Evolutionary conservation across 2,113 vertebrate species (phyloP).

Genomic region (Puffinus mauretanicus): DNA sequence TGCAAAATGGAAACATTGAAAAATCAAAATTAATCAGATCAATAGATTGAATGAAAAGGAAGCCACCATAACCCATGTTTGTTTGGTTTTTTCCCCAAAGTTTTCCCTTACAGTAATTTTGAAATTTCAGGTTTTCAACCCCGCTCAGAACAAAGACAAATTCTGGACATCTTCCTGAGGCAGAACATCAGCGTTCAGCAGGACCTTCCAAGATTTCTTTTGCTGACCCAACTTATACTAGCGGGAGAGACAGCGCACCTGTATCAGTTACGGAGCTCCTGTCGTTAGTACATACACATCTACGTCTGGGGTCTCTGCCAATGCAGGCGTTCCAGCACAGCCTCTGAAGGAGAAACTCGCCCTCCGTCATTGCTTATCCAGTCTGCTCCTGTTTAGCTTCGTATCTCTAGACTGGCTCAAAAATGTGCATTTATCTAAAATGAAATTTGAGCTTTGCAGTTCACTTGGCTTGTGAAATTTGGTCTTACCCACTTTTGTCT

Average conservation of each 20-base stretch:
- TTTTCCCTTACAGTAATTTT: not conserved
- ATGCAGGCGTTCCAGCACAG: not conserved
- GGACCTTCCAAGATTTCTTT: not conserved
- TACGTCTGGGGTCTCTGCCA: not conserved
- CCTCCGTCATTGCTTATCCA: not conserved
- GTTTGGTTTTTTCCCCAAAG: not conserved
- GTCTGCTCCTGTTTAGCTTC: not conserved
- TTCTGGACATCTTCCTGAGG: not conserved
- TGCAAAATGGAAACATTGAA: not conserved
- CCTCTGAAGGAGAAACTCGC: not conserved
- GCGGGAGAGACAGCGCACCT: not conserved
- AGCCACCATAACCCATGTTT: not conserved
- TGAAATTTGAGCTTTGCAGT: not conserved
- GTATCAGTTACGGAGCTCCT: not conserved
- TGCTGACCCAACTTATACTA: not conserved
- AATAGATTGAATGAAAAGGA: not conserved
- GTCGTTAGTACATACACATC: not conserved
- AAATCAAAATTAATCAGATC: not conserved
- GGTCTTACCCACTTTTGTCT: not conserved
- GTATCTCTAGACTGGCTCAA: not conserved
- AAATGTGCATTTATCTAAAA: not conserved
- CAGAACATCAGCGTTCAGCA: not conserved
- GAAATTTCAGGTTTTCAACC: not conserved
- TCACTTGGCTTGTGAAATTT: not conserved
- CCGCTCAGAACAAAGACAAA: not conserved